A percentile compares a stretch with the other conserved stretches of the same genome.
Evolutionary conservation across 1,140 invertebrate species (phyloP).

Genomic region (Ips nitidus): DNA sequence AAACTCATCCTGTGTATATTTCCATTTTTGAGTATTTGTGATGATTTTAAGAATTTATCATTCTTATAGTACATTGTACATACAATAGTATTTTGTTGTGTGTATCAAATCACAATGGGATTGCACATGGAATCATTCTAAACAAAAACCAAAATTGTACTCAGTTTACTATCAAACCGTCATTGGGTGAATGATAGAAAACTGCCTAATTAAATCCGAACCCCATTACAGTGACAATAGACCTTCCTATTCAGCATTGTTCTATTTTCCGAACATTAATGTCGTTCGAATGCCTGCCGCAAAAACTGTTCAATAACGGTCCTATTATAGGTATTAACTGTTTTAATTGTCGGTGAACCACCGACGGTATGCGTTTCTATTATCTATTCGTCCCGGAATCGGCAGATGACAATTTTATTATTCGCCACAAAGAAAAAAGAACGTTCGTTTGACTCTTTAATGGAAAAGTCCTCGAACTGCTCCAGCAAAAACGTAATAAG

Average conservation of each 20-base stretch:
- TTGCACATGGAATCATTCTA: too few species aligned
- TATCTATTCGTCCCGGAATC: neutral
- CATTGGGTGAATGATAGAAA: neutral
- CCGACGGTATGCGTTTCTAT: neutral
- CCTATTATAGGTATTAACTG: slow-evolving; percentile 4
- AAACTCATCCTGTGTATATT: too few species aligned
- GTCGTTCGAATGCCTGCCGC: slow-evolving; percentile 1
- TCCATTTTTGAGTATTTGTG: too few species aligned
- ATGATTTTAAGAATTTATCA: too few species aligned
- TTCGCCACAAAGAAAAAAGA: neutral
- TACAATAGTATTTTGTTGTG: too few species aligned
- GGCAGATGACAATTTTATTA: neutral
- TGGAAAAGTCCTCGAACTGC: neutral
- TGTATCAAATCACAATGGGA: too few species aligned
- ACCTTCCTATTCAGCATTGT: slow-evolving; percentile 8
- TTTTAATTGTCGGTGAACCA: slow-evolving; percentile 14
- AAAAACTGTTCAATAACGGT: slow-evolving; percentile 9
- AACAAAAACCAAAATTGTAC: too few species aligned
- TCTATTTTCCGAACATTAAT: slow-evolving; percentile 9
- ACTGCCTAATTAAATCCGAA: slow-evolving; percentile 14
- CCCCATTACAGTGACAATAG: slow-evolving; percentile 8
- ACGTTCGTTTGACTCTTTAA: neutral
- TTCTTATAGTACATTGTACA: too few species aligned
- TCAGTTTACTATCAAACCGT: neutral
- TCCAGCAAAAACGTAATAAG: slow-evolving; percentile 3